Evolutionary conservation across 2,888 invertebrate species (phyloP), one percentile per base, ranked within the genome.

Genomic region (Himalopsyche japonica): DNA sequence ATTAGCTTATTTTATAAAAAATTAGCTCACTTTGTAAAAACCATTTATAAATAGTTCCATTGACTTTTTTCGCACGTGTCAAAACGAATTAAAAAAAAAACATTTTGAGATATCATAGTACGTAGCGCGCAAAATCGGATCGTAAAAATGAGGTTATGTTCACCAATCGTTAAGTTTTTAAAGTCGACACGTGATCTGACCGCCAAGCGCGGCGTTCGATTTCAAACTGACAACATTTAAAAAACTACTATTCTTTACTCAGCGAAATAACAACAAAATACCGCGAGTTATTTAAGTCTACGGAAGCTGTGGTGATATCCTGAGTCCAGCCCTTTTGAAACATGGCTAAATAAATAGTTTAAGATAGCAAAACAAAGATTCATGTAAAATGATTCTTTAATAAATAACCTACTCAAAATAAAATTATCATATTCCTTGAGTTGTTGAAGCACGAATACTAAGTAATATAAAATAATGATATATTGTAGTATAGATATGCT

Each of bases 211-310:
- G 82, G 82, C 86, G 83, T 76, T 80, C 86, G 84, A 80, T 81
- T 82, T 83, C 30, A 79, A 86, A 86, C 86, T 86, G 86, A 86
- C 86, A 82, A 81, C 76, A 80, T 86, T 83, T 81, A 83, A 79
- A 86, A 86, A 86, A 82, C 81, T 70, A 84, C 84, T 84, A 84
- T 86, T 84, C 84, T 84, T 70, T 20, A 57, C 57, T 79, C 81
- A 76, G 64, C 81, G 79, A 82, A 81, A 86, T 84, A 86, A 86
- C 83, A 86, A 84, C 86, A 84, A 86, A 84, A 86, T 86, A 86
- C 78, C 78, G 76, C 86, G 30, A 77, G 84, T 81, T 84, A 84
- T 84, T 86, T 86, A 81, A 82, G 84, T 82, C 47, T 79, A 20
- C 81, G 76, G 80, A 80, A 47, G 85, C 57, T 48, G 49, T 81